Evolutionary conservation across 2,113 vertebrate species (phyloP).

Genomic region (Barnardius zonarius): DNA sequence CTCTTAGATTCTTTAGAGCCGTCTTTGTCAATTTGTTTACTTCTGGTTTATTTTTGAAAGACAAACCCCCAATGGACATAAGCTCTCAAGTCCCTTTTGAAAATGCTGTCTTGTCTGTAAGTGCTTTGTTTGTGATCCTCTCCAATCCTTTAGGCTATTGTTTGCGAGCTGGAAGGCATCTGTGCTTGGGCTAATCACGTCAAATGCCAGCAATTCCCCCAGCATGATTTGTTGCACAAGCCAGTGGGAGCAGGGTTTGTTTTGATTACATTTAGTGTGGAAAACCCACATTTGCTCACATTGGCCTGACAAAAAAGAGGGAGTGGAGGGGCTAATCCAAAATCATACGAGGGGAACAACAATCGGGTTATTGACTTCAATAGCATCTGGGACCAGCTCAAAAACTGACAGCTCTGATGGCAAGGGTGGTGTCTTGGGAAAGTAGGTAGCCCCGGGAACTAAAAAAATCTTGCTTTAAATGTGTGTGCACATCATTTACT

Average conservation of each 20-base stretch:
- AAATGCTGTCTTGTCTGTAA: constrained; percentile 40
- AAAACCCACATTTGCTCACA: constrained; percentile 18
- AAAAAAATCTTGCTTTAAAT: neutral
- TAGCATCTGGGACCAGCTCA: neutral
- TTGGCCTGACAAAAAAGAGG: neutral
- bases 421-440: neutral
- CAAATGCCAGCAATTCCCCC: constrained; percentile 55
- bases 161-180: constrained; percentile 60
- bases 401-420: neutral
- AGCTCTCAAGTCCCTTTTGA: constrained; percentile 56
- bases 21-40: constrained; percentile 49
- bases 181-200: constrained; percentile 41
- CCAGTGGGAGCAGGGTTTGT: constrained; percentile 40
- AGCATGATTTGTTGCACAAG: constrained; percentile 50
- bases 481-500: neutral
- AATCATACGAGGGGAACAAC: neutral
- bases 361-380: neutral
- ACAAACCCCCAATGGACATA: constrained; percentile 51
- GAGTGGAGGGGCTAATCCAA: neutral
- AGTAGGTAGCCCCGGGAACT: neutral
- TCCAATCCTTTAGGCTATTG: constrained; percentile 64
- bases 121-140: constrained; percentile 66
- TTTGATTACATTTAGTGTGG: constrained; percentile 33
- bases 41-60: constrained; percentile 63
- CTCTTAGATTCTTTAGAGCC: neutral